A percentile compares a stretch with the other conserved stretches of the same genome.
phyloP scores from a whole-genome alignment of 2,797 vertebrate species.

The Luscinia luscinia region DNA sequence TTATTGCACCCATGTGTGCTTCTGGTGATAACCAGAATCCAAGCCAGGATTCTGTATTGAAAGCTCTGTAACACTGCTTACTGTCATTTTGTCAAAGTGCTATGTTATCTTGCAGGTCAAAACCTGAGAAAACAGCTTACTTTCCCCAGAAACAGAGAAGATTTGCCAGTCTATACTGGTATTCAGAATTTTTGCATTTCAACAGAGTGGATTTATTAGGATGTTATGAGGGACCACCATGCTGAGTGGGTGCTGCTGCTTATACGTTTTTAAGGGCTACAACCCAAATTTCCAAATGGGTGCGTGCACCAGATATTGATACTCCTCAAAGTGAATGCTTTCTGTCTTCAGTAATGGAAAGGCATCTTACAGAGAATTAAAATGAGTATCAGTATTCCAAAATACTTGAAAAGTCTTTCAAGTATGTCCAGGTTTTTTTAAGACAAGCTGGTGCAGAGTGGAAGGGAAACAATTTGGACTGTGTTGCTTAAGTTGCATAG shows the following conservation, averaged over 20 bases:
- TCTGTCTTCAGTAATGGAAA: neutral
- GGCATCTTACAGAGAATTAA: neutral
- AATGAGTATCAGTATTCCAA: neutral
- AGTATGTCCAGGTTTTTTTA: fast-evolving
- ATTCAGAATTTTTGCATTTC: neutral
- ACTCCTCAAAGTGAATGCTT: neutral
- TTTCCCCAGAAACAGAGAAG: neutral
- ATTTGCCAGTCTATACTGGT: neutral
- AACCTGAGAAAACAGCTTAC: neutral
- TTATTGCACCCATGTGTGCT: neutral
- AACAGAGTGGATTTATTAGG: neutral
- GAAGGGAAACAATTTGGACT: neutral
- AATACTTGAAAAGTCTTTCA: neutral
- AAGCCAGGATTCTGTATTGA: neutral
- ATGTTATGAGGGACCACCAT: neutral
- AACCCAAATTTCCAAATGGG: neutral
- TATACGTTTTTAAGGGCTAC: neutral
- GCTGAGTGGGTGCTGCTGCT: neutral
- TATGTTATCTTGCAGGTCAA: neutral
- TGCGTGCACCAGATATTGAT: neutral
- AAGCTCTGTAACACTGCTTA: neutral
- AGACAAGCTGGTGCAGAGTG: neutral
- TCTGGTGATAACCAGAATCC: neutral
- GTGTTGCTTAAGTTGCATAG: neutral
- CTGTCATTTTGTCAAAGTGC: neutral